Evolutionary conservation across 2,113 vertebrate species (phyloP), one percentile per base, ranked within the genome.

Genomic region (Hystrix cristata): DNA sequence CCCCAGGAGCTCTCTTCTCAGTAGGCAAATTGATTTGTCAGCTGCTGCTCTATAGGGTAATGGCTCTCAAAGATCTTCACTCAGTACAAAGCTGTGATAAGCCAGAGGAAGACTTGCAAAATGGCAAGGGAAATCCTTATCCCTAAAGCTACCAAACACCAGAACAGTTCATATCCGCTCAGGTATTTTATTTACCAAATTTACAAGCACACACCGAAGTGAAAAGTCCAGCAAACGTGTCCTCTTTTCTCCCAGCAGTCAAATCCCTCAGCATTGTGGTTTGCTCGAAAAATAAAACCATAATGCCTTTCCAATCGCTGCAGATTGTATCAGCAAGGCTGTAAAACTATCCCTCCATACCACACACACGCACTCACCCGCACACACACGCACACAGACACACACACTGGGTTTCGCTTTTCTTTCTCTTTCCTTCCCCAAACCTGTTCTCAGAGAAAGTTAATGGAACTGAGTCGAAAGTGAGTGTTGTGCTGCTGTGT

Each of bases 21-120:
- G 71, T 85, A 83, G 69, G 43, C 21, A 69, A 97, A 69, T 80
- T 97, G 97, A 97, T 98, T 98, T 98, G 97, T 96, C 96, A 98
- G 29, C 94, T 94, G 91, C 53, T 97, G 87, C 90, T 95, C 97
- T 98, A 67, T 78, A 94, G 83, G 87, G 87, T 72, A 98, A 87
- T 85, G 81, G 62, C 15, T 96, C 95, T 97, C 86, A 98, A 83
- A 98, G 97, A 81, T 72, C 62, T 87, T 88, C 81, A 69, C 76
- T 87, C 65, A 64, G 51, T 92, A 74, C 2, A 92, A 97, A 97
- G n/a, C 46, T 91, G 80, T 95, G 94, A 90, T 76, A 94, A 98
- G 78, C 18, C 89, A n/a, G 31, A 62, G 12, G 14, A 93, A 5
- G 19, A 79, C 43, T 91, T 96, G 13, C 9, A 90, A 97, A 96